Evolutionary conservation across 1,140 invertebrate genomes (phyloP), one percentile per base, ranked within the genome.

Genomic region (Anastrepha ludens): DNA sequence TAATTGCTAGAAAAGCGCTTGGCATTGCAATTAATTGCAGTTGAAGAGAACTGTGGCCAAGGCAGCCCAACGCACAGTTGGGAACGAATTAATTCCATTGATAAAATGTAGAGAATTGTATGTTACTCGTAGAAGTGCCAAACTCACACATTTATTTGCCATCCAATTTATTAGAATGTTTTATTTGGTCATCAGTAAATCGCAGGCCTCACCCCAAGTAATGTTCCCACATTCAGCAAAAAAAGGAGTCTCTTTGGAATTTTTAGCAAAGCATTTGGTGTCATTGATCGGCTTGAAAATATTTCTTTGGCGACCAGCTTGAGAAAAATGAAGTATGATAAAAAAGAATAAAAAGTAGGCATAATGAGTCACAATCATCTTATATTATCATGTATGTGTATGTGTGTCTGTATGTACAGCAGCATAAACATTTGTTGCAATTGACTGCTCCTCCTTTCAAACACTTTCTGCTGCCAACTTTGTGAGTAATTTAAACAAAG

Each of bases 11-110:
- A 74, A 70, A 74, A 39, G 39, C 15, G 17, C 17, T 74, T 47
- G 15, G 65, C 29, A 70, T 44, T 70, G 13, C 41, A 47, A 44
- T 47, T 13, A 15, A 70, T 44, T 70, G 13, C 41, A 47, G 11
- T 47, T 39, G 41, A 4, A 74, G 41, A 6, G 13, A 44, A 8
- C 29, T 13, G 11, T 15, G 13, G 29, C 29, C 64, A 67, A 8
- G 11, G 11, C 41, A 74, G 44, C 41, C 1, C 11, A 9, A 6
- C 41, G 3, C 11, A 9, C 11, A 9, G 20, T 44, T 39, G 41
- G 15, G 44, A 70, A 5, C 39, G 67, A 47, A 74, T 74, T 41
- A 74, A 74, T 47, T 74, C 39, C 41, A 47, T 74, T 74, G 67
- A 74, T 47, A n/a, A 74, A 74, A 41, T 47, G 67, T 67, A 29